Evolutionary conservation across 2,113 vertebrate species (phyloP).

Genomic region (Leiothrix lutea): DNA sequence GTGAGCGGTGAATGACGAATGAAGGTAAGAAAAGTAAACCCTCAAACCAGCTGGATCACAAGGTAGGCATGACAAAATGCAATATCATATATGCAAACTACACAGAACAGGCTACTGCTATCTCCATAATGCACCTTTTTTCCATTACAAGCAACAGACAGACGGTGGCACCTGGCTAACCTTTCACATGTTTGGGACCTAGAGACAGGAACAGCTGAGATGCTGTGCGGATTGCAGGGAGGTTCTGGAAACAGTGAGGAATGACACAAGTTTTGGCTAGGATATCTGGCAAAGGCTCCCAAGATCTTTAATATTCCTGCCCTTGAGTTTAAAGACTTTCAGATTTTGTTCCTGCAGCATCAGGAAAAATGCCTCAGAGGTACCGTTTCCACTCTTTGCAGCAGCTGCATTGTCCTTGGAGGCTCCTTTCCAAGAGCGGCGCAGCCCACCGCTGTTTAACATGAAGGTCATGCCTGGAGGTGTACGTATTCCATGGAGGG

Average conservation of each 20-base stretch:
- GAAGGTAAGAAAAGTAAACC: neutral
- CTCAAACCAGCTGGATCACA: neutral
- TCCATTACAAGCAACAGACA: neutral
- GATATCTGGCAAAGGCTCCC: neutral
- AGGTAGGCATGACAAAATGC: neutral
- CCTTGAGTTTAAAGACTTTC: constrained; percentile 33
- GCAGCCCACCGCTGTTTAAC: neutral
- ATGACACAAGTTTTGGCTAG: constrained; percentile 32
- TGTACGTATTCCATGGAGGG: neutral
- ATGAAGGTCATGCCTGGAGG: neutral
- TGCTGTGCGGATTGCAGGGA: neutral
- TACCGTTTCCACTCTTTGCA: neutral
- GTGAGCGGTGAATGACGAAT: neutral
- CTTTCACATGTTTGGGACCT: neutral
- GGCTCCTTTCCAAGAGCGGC: neutral
- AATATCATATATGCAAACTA: neutral
- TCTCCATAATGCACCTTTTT: neutral
- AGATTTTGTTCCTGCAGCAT: neutral
- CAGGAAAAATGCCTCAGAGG: neutral
- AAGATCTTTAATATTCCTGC: neutral
- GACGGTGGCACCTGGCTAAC: neutral
- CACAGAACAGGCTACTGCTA: neutral
- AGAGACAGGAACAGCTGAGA: neutral
- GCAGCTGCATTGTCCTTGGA: constrained; percentile 4
- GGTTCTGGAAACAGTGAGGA: constrained; percentile 10